Conservation (phyloP, 2,113 vertebrate species). For the Macquaria australasica region DNA sequence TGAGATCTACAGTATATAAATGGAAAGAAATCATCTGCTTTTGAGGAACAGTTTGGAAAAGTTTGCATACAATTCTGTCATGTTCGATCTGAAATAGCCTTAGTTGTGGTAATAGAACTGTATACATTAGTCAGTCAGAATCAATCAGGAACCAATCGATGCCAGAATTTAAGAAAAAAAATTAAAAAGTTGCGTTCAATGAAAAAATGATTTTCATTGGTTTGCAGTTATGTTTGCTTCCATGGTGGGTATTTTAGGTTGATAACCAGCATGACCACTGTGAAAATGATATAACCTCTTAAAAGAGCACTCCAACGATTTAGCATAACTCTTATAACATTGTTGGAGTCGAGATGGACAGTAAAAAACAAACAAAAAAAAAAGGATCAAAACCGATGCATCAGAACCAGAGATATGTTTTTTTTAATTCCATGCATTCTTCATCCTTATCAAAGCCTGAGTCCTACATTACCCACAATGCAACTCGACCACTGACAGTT, state of each 20-base stretch:
- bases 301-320: background rate
- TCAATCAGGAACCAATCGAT: background rate
- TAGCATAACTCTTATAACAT: no score
- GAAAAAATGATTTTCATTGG: background rate
- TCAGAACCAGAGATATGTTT: background rate
- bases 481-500: background rate
- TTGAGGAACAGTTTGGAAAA: background rate
- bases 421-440: background rate
- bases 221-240: background rate
- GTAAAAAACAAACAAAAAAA: background rate
- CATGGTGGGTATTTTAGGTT: background rate
- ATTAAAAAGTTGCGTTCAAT: background rate
- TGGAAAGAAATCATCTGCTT: background rate
- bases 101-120: background rate
- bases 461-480: background rate
- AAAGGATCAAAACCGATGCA: background rate
- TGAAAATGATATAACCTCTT: background rate
- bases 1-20: background rate
- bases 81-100: slow-evolving; percentile 5
- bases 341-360: background rate
- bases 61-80: background rate
- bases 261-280: background rate
- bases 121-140: background rate
- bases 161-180: background rate
- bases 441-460: background rate